These are phyloP conservation scores for Eulemur mongoz DNA, from an alignment of 2,797 vertebrate genomes.

Conservation along the genomic window DNA sequence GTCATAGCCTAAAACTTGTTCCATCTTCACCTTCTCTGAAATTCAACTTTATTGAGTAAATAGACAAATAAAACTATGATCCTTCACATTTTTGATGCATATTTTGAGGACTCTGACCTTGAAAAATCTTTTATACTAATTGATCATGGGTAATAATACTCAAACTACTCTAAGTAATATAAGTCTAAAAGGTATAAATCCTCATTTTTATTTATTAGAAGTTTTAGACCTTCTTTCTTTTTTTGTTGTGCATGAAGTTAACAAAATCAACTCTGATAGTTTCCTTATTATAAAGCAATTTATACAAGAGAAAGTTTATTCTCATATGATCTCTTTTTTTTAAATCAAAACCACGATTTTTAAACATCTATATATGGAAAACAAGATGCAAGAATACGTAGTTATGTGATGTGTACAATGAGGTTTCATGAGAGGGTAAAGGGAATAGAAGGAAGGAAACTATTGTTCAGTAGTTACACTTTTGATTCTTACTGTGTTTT, in stretches of 20 bases:
- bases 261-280: neutral
- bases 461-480: neutral
- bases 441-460: neutral
- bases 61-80: neutral
- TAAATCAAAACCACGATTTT: neutral
- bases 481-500: slow-evolving; percentile 17
- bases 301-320: neutral
- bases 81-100: neutral
- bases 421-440: neutral
- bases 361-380: neutral
- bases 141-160: neutral
- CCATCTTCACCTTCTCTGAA: neutral
- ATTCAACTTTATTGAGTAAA: neutral
- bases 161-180: neutral
- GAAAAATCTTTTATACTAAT: neutral
- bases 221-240: neutral
- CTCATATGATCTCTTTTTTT: neutral
- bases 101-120: neutral
- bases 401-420: neutral
- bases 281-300: neutral
- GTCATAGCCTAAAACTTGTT: neutral
- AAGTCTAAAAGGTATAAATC: neutral
- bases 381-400: neutral
- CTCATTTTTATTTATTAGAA: neutral
- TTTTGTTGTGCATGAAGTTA: neutral